Percentiles rank a stretch among this genome's conserved stretches.
These are phyloP conservation scores for Moxostoma hubbsi DNA, from an alignment of 2,797 vertebrate species.

Conservation along the genomic window DNA sequence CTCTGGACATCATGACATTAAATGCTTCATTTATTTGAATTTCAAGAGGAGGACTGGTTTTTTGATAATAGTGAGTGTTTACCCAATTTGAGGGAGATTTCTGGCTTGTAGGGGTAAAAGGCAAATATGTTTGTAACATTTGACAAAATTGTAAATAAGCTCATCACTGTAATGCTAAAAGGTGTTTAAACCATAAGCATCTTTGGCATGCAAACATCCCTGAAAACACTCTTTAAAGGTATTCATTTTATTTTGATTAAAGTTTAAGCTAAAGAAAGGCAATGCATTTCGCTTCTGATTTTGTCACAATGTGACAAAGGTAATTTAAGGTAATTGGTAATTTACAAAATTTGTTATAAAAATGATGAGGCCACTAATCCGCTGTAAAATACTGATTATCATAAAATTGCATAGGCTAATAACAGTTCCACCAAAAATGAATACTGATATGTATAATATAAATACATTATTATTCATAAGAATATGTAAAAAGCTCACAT, in stretches of 20 bases:
- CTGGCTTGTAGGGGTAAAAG: constrained; percentile 34
- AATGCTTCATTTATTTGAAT: constrained; percentile 1
- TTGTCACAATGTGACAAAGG: not conserved
- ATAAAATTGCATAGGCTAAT: constrained; percentile 13
- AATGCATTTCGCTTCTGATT: not conserved
- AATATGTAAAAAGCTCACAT: constrained; percentile 23
- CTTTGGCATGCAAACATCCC: constrained; percentile 66
- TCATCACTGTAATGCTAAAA: constrained; percentile 29
- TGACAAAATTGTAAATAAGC: constrained; percentile 34
- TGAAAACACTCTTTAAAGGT: constrained; percentile 54
- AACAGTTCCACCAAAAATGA: constrained; percentile 16
- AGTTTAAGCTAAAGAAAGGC: constrained; percentile 19
- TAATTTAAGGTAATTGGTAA: not conserved
- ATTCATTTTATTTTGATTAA: constrained; percentile 9
- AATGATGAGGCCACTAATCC: not conserved
- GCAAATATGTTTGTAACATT: constrained; percentile 1
- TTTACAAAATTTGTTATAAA: not conserved
- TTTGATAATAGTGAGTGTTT: not conserved
- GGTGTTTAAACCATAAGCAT: constrained; percentile 44
- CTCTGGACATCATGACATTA: not conserved
- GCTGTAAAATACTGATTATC: constrained; percentile 25
- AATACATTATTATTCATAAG: constrained; percentile 32
- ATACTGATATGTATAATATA: constrained; percentile 55
- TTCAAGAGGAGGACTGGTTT: not conserved
- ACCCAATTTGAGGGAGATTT: constrained; percentile 39